Evolutionary conservation across 1,140 invertebrate genomes (phyloP).

Genomic region (Heliconius melpomene): DNA sequence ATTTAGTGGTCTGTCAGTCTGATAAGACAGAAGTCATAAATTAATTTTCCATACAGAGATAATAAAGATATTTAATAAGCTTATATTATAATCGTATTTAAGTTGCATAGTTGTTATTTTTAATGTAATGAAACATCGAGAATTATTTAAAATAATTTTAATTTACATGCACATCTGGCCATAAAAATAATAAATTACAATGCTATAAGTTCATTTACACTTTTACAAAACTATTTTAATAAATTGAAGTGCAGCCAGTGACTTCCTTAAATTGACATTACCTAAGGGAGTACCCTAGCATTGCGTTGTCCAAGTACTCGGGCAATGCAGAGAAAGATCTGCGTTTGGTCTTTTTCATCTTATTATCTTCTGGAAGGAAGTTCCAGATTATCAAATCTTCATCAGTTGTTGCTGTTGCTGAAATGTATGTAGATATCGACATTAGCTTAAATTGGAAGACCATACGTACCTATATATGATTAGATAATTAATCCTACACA

Average conservation of each 20-base stretch:
- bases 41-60: too few species aligned
- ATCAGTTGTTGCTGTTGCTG: conserved; percentile 69
- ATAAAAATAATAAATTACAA: neutral
- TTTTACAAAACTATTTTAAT: neutral
- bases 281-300: conserved; percentile 53
- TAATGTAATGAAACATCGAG: neutral
- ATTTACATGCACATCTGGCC: neutral
- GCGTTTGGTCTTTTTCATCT: conserved; percentile 44
- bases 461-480: too few species aligned
- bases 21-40: too few species aligned
- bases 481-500: too few species aligned
- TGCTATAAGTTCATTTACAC: neutral
- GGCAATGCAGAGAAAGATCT: conserved; percentile 55
- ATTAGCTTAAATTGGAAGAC: too few species aligned
- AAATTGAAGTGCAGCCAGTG: conserved; percentile 42
- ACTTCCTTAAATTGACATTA: conserved; percentile 43
- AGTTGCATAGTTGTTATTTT: neutral
- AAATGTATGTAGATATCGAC: conserved; percentile 6
- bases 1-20: too few species aligned
- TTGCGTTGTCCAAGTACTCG: conserved; percentile 53
- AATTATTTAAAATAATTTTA: neutral
- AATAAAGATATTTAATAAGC: too few species aligned
- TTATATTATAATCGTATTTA: too few species aligned
- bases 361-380: conserved; percentile 66
- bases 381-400: conserved; percentile 75